Evolutionary conservation across 2,113 vertebrate genomes (phyloP).

Genomic region (Hoplias malabaricus): DNA sequence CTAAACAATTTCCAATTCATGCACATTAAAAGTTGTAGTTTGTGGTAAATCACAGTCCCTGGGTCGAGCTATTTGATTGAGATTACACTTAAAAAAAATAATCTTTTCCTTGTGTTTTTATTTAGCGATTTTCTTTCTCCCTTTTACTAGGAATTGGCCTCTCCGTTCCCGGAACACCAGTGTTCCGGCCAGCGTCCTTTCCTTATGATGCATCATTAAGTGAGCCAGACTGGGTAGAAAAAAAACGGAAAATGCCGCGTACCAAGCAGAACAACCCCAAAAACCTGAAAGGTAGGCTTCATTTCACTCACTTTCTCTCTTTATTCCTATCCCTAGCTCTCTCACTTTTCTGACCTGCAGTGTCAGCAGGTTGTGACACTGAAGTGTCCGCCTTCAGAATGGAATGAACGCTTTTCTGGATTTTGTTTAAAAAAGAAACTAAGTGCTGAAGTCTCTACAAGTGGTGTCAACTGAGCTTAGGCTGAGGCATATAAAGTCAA

Average conservation of each 20-base stretch:
- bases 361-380: not conserved
- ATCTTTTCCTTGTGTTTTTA: too few species aligned
- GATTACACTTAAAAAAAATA: too few species aligned
- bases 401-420: not conserved
- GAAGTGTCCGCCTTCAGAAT: not conserved
- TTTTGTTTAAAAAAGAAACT: not conserved
- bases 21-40: too few species aligned
- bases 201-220: conserved; percentile 69
- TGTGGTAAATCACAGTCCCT: too few species aligned
- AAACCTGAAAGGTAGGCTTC: conserved; percentile 89
- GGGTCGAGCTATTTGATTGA: too few species aligned
- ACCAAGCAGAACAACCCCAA: conserved; percentile 98
- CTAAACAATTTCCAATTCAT: too few species aligned
- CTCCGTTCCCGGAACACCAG: conserved; percentile 42
- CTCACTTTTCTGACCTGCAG: not conserved
- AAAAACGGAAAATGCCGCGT: conserved; percentile 86
- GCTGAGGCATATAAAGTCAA: not conserved
- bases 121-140: conserved; percentile 18
- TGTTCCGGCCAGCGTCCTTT: conserved; percentile 30
- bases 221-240: conserved; percentile 46
- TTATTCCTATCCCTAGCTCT: not conserved
- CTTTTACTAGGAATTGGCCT: conserved; percentile 25
- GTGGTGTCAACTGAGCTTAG: not conserved
- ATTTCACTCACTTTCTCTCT: not conserved
- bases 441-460: not conserved